Conservation (phyloP, 2,888 invertebrate genomes). For the Drosophila longiperda region DNA sequence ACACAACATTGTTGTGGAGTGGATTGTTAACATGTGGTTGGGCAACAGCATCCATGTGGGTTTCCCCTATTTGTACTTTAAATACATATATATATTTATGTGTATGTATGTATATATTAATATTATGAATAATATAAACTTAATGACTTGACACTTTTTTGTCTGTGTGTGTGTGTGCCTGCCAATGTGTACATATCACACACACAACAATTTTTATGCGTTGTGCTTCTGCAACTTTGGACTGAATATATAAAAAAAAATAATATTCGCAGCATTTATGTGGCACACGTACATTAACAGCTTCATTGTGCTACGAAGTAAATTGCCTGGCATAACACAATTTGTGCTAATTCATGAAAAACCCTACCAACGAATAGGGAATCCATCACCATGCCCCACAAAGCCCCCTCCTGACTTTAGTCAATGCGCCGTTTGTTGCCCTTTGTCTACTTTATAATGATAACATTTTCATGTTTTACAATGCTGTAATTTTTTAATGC, state of each 20-base stretch:
- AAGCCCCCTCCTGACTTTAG: conserved; percentile 34
- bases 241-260: conserved; percentile 40
- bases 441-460: conserved; percentile 78
- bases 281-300: conserved; percentile 29
- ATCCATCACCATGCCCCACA: not conserved
- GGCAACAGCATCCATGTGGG: conserved; percentile 39
- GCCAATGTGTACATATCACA: conserved; percentile 18
- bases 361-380: conserved; percentile 6
- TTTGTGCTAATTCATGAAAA: conserved; percentile 64
- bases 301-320: conserved; percentile 45
- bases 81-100: conserved; percentile 9
- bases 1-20: conserved; percentile 22
- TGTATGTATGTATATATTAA: conserved; percentile 19
- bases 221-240: conserved; percentile 20
- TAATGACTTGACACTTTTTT: conserved; percentile 67
- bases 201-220: conserved; percentile 27
- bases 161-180: not conserved
- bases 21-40: conserved; percentile 49
- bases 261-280: conserved; percentile 39
- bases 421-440: conserved; percentile 40
- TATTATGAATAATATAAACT: conserved; percentile 67
- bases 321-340: conserved; percentile 40
- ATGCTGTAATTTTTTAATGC: conserved; percentile 74
- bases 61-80: conserved; percentile 53
- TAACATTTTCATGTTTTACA: conserved; percentile 80